Conservation (phyloP, 2,888 invertebrate genomes). For the Eupithecia tripunctaria region DNA sequence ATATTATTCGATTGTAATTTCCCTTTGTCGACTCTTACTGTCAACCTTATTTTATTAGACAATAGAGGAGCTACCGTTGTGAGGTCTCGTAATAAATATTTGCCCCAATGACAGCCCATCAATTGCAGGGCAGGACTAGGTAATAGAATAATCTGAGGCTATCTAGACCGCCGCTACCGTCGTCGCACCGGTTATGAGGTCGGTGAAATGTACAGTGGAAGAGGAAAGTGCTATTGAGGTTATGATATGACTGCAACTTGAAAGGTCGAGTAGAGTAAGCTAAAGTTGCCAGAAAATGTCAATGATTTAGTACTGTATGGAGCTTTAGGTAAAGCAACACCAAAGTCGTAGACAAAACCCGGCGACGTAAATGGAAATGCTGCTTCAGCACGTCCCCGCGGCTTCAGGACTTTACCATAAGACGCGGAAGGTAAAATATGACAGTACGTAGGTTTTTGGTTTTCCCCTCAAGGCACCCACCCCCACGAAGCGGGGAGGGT, state of each 20-base stretch:
- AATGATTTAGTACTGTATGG: too few species aligned
- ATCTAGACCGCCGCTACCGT: conserved; percentile 49
- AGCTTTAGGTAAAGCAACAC: too few species aligned
- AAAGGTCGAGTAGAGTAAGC: background rate
- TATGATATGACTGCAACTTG: background rate
- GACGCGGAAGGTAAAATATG: too few species aligned
- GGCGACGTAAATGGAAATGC: too few species aligned
- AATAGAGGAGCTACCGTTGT: conserved; percentile 17
- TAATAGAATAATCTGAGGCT: conserved; percentile 54
- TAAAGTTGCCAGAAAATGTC: background rate
- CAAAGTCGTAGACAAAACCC: too few species aligned
- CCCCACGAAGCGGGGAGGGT: too few species aligned
- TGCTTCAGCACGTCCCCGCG: too few species aligned
- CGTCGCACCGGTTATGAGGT: conserved; percentile 20
- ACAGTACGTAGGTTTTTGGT: too few species aligned
- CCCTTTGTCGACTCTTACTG: background rate
- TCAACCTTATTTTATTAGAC: background rate
- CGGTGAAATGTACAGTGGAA: conserved; percentile 30
- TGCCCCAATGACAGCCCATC: conserved; percentile 29
- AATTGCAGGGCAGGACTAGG: conserved; percentile 34
- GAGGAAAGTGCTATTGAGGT: conserved; percentile 14
- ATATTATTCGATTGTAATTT: too few species aligned
- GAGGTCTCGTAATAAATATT: conserved; percentile 27
- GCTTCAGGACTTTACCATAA: too few species aligned
- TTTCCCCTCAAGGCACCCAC: too few species aligned